phyloP scores from a whole-genome alignment of 2,888 invertebrate species.

The Drosophila pseudotalamancana region DNA sequence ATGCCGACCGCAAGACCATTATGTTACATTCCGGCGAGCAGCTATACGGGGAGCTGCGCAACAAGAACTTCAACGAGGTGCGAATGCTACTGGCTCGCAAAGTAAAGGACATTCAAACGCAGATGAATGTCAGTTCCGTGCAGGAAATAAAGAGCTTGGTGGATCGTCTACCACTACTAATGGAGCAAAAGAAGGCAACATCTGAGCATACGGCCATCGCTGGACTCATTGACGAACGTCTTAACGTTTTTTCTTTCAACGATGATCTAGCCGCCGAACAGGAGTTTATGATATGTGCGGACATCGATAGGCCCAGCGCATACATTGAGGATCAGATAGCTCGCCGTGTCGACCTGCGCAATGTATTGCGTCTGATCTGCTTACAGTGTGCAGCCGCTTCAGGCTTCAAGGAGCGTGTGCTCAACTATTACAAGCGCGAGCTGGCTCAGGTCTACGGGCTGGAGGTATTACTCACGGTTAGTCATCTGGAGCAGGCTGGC shows the following conservation, averaged over 20 bases:
- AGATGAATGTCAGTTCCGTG: slow-evolving; percentile 94
- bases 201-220: slow-evolving; percentile 96
- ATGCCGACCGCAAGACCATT: slow-evolving; percentile 89
- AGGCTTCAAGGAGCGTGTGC: slow-evolving; percentile 95
- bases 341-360: slow-evolving; percentile 91
- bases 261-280: slow-evolving; percentile 94
- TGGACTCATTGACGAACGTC: slow-evolving; percentile 94
- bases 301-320: slow-evolving; percentile 94
- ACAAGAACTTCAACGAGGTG: slow-evolving; percentile 96
- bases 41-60: slow-evolving; percentile 94
- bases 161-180: slow-evolving; percentile 93
- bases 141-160: slow-evolving; percentile 98
- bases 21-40: slow-evolving; percentile 95
- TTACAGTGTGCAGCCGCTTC: slow-evolving; percentile 96
- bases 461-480: slow-evolving; percentile 91
- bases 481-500: slow-evolving; percentile 94
- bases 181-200: slow-evolving; percentile 94
- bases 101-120: slow-evolving; percentile 93
- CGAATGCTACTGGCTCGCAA: slow-evolving; percentile 93
- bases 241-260: slow-evolving; percentile 90
- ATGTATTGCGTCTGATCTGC: slow-evolving; percentile 94
- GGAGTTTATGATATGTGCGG: slow-evolving; percentile 95
- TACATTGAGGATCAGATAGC: slow-evolving; percentile 97
- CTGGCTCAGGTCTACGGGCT: slow-evolving; percentile 94
- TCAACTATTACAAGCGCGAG: slow-evolving; percentile 90